Base-by-base conservation (phyloP, 1,140 invertebrate genomes). In the Akabosia matsudoensis region DNA sequence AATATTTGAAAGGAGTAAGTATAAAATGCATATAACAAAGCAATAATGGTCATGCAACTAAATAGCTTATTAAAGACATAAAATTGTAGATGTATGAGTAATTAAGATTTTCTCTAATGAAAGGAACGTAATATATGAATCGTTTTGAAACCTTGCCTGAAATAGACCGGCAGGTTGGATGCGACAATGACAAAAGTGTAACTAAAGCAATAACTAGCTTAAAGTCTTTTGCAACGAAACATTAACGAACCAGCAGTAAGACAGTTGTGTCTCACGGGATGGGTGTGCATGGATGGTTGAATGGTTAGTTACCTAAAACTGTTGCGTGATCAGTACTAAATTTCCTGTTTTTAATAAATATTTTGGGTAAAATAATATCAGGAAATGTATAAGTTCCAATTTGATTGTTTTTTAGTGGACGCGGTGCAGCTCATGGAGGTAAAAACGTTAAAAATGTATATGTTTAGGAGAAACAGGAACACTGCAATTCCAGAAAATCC, bases 101-200 rank as follows among this genome's bases (percentile, higher is more conserved):
- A 30, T 67, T 67, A 67, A 67, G 61, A 30, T 67, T 67, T 31
- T 16, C 22, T 14, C 24, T 30, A 31, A 4, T 30, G 28, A 30
- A 30, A 10, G n/a, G 4, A 61, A 45, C 28, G 4, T 67, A n/a
- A n/a, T n/a, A n/a, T n/a, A n/a, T n/a, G n/a, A n/a, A n/a, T n/a
- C n/a, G n/a, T n/a, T n/a, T n/a, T n/a, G n/a, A n/a, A n/a, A n/a
- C n/a, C n/a, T n/a, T n/a, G n/a, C n/a, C n/a, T n/a, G n/a, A n/a
- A n/a, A n/a, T n/a, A n/a, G n/a, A n/a, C n/a, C n/a, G n/a, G n/a
- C n/a, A n/a, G n/a, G n/a, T n/a, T n/a, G n/a, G n/a, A n/a, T n/a
- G n/a, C n/a, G n/a, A n/a, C n/a, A n/a, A 67, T 67, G 61, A 67
- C 61, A 67, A n/a, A n/a, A 67, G 61, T 67, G 61, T 67, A 67